phyloP scores from a whole-genome alignment of 2,888 invertebrate species.

The Caenorhabditis drosophilae region DNA sequence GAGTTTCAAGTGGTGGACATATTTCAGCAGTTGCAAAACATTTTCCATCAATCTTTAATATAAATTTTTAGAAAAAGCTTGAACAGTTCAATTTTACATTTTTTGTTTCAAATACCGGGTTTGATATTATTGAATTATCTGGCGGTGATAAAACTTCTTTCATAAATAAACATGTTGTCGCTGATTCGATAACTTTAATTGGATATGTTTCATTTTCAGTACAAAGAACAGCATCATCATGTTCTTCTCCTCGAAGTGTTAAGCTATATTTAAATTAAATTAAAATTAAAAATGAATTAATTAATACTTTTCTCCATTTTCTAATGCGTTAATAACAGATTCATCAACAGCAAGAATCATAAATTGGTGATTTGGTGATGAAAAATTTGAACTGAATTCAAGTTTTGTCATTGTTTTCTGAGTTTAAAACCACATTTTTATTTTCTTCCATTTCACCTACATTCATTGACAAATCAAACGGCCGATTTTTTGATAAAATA shows the following conservation, averaged over 20 bases:
- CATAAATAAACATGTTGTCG: constrained; percentile 22
- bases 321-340: constrained; percentile 10
- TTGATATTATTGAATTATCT: not conserved
- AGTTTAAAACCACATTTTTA: not conserved
- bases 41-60: constrained; percentile 18
- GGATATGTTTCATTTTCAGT: constrained; percentile 22
- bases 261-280: too few species aligned
- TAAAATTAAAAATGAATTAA: too few species aligned
- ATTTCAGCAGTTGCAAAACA: constrained; percentile 22
- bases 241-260: constrained; percentile 24
- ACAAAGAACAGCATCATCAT: constrained; percentile 29
- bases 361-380: constrained; percentile 2
- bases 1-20: constrained; percentile 19
- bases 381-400: constrained; percentile 10
- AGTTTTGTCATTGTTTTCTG: constrained; percentile 36
- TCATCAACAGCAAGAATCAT: constrained; percentile 33
- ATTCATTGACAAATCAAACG: constrained; percentile 31
- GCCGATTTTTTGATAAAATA: constrained; percentile 27
- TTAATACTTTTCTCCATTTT: constrained; percentile 17
- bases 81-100: constrained; percentile 7
- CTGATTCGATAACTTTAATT: constrained; percentile 33
- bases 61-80: not conserved
- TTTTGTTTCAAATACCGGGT: constrained; percentile 13
- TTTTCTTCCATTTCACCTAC: constrained; percentile 4
- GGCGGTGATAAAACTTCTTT: constrained; percentile 13